Evolutionary conservation across 2,797 vertebrate species (phyloP), one percentile per base, ranked within the genome.

Genomic region (Diplodus sargus): DNA sequence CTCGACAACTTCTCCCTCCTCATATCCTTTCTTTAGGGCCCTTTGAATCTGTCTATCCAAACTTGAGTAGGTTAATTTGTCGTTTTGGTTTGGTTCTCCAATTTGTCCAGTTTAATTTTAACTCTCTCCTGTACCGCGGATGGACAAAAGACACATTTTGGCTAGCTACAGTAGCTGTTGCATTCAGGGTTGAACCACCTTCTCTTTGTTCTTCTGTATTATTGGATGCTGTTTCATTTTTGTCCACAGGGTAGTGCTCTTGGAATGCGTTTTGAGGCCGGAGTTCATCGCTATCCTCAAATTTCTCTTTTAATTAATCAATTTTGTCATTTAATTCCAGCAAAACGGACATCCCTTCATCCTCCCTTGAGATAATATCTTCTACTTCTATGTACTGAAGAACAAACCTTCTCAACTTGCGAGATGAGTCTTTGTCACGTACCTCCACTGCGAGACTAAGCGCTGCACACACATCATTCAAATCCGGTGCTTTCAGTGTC

Each of bases 281-380:
- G 1, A 15, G 0, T 23, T 23, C 22, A 5, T 59, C 30, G 0
- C 5, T n/a, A 39, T 39, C 11, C 4, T 13, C 57, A n/a, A 6
- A 0, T 48, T 63, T 28, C 16, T 20, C 61, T 48, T 17, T 64
- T 28, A 48, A 3, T 13, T 28, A 23, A 2, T 49, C 16, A 48
- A 64, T 48, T 30, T 20, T 28, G 16, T 64, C 23, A 64, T 49
- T 64, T 28, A 28, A 5, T 23, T 13, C 0, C 22, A 49, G 23
- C 1, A 64, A 25, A 18, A 49, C 4, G 48, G 23, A 7, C 45
- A 64, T 64, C 6, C 43, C 23, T 39, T 23, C 39, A 4, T 45
- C 59, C 15, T 61, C n/a, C 16, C 7, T 1, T 28, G 61, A 63
- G 1, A 12, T 48, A 5, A 63, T 20, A 11, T 34, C 30, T 34